A percentile compares a stretch with the other conserved stretches of the same genome.
Evolutionary conservation across 1,140 invertebrate species (phyloP).

Genomic region (Proctacanthus coquilletti): DNA sequence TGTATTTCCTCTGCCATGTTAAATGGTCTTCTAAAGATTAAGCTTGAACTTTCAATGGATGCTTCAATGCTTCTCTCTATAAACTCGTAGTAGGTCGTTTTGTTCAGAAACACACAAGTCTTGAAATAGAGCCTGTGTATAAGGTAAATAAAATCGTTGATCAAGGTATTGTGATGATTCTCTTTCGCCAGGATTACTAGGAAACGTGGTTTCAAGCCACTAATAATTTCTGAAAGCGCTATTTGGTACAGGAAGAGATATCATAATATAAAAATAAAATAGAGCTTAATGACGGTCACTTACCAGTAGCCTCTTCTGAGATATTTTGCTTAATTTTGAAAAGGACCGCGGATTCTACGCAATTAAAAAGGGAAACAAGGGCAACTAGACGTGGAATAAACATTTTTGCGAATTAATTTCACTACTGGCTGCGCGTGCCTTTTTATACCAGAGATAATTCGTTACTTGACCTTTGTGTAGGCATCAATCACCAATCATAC

Average conservation of each 20-base stretch:
- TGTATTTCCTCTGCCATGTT: slow-evolving; percentile 14
- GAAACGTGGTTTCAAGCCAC: slow-evolving; percentile 13
- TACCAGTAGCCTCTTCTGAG: slow-evolving; percentile 9
- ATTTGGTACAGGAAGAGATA: slow-evolving; percentile 2
- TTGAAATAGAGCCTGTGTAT: slow-evolving; percentile 19
- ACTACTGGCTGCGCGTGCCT: no score
- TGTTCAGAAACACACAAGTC: slow-evolving; percentile 20
- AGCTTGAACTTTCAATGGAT: slow-evolving; percentile 22
- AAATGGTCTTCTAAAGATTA: slow-evolving; percentile 19
- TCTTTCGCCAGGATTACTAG: slow-evolving; percentile 14
- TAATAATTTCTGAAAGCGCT: slow-evolving; percentile 25
- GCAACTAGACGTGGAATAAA: no score
- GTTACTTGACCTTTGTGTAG: no score
- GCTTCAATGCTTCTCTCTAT: slow-evolving; percentile 20
- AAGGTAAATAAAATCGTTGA: slow-evolving; percentile 19
- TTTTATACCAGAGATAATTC: no score
- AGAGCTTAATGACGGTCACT: neutral
- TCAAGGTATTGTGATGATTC: slow-evolving; percentile 1
- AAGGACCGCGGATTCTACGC: no score
- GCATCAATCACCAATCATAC: no score
- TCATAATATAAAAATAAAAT: neutral
- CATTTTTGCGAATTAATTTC: no score
- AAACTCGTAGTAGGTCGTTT: slow-evolving; percentile 18
- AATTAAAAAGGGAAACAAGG: no score
- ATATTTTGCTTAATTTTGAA: slow-evolving; percentile 9